Conservation (phyloP, 2,888 invertebrate species). For the Hirtodrosophila duncani region DNA sequence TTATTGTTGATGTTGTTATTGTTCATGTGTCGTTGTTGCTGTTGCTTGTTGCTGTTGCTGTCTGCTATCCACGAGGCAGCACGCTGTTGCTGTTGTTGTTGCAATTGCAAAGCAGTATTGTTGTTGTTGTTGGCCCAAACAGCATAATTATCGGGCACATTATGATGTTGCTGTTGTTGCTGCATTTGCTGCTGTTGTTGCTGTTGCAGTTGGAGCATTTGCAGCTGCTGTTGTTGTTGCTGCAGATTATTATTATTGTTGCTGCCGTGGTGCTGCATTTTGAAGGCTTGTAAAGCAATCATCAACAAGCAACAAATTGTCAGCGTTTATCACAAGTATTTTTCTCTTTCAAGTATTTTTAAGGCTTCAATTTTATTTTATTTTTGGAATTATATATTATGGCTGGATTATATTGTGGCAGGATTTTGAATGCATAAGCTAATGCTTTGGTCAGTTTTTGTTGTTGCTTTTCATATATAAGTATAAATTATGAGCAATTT, state of each 20-base stretch:
- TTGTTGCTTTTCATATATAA: not conserved
- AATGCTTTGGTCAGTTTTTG: not conserved
- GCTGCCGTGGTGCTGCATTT: slow-evolving; percentile 57
- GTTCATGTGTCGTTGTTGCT: slow-evolving; percentile 37
- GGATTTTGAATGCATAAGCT: no score
- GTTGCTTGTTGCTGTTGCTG: slow-evolving; percentile 55
- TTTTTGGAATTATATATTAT: slow-evolving; percentile 29
- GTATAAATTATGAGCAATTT: not conserved
- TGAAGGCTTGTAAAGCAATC: slow-evolving; percentile 56
- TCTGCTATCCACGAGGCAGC: slow-evolving; percentile 50
- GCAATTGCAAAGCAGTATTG: slow-evolving; percentile 27
- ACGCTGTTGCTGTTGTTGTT: slow-evolving; percentile 45
- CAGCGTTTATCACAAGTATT: slow-evolving; percentile 55
- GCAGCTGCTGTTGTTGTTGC: slow-evolving; percentile 23
- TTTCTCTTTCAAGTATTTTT: slow-evolving; percentile 1
- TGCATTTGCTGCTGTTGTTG: slow-evolving; percentile 35
- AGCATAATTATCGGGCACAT: no score
- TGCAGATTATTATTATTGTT: slow-evolving; percentile 31
- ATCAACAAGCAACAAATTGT: slow-evolving; percentile 60
- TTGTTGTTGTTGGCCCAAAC: slow-evolving; percentile 12
- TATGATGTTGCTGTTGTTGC: slow-evolving; percentile 22
- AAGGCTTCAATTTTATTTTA: slow-evolving; percentile 16
- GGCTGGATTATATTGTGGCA: slow-evolving; percentile 1
- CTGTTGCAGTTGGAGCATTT: slow-evolving; percentile 9
- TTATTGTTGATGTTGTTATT: slow-evolving; percentile 54